Base-by-base conservation (phyloP, 2,797 vertebrate genomes). In the Catamblyrhynchus diadema region DNA sequence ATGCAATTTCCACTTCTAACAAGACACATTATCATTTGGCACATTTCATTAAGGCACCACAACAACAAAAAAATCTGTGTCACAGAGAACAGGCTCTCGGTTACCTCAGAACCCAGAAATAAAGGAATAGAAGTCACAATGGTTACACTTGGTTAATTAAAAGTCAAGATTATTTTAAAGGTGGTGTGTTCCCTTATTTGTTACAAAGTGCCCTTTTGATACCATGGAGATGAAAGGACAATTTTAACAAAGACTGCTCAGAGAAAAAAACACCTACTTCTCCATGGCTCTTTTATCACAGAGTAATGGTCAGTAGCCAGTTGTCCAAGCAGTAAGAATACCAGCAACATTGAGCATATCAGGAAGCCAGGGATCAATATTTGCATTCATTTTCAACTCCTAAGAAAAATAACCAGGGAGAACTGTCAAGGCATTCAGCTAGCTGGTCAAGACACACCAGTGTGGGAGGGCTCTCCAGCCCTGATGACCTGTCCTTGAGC, bases 151-250 rank as follows among this genome's bases (percentile, higher is more conserved):
- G 57, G 42, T 79, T 95, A 88, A 94, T 93, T 86, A 90, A 78
- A 66, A 74, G 12, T 56, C 39, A 72, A 79, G 57, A 75, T 65
- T 86, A 75, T 84, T 91, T 84, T 92, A 61, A 87, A 67, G 24
- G 35, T 72, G 32, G 44, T 72, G 44, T 21, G 16, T 78, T 81
- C n/a, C 37, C n/a, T 83, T 90, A 33, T 56, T 83, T 71, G 41
- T 33, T 69, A 71, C 23, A 79, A 71, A 69, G 41, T 74, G n/a
- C 24, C 70, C 27, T 84, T 93, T 69, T 45, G 70, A 84, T 91
- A 51, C 66, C 62, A 81, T 86, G 93, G 77, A 95, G 86, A 93
- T 78, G 64, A 90, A 94, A 93, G 44, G 32, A 78, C 32, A 53
- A 60, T 74, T 81, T 83, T 74, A 95, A 87, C 88, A 85, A 72